phyloP scores from a whole-genome alignment of 2,113 vertebrate species.

The Helogale parvula region DNA sequence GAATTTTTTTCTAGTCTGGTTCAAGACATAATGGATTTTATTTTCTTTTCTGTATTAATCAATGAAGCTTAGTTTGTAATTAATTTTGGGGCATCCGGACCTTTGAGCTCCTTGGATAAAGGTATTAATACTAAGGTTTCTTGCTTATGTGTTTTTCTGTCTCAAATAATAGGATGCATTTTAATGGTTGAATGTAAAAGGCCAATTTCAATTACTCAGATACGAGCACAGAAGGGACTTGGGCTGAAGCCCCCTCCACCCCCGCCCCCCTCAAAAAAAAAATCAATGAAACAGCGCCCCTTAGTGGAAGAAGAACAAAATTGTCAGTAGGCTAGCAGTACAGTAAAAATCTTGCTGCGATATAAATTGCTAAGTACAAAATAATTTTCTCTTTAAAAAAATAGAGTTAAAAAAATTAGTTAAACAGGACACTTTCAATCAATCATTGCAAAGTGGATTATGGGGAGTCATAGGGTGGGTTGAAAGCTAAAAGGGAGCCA shows the following conservation, averaged over 20 bases:
- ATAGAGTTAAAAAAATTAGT: neutral
- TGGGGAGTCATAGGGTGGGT: conserved; percentile 14
- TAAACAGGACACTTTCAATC: conserved; percentile 51
- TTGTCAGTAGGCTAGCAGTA: neutral
- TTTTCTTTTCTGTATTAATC: conserved; percentile 59
- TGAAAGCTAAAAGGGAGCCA: conserved; percentile 54
- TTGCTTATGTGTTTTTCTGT: conserved; percentile 38
- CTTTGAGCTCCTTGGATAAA: conserved; percentile 47
- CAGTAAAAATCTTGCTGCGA: conserved; percentile 42
- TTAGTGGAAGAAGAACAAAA: conserved; percentile 62
- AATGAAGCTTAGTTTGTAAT: conserved; percentile 66
- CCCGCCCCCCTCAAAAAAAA: neutral
- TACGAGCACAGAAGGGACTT: neutral
- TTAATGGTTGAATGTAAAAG: neutral
- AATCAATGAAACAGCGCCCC: conserved; percentile 61
- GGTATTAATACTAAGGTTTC: neutral
- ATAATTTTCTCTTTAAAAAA: conserved; percentile 57
- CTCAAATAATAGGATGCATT: conserved; percentile 53
- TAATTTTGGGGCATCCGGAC: conserved; percentile 47
- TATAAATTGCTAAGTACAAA: conserved; percentile 19
- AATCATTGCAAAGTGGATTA: conserved; percentile 70
- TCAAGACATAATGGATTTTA: conserved; percentile 44
- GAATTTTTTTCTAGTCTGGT: conserved; percentile 44
- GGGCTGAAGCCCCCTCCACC: neutral
- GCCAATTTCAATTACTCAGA: neutral